Percentiles rank a stretch among this genome's conserved stretches.
These are phyloP conservation scores for Ptychadena robeensis DNA, from an alignment of 2,797 vertebrate genomes.

Conservation along the genomic window DNA sequence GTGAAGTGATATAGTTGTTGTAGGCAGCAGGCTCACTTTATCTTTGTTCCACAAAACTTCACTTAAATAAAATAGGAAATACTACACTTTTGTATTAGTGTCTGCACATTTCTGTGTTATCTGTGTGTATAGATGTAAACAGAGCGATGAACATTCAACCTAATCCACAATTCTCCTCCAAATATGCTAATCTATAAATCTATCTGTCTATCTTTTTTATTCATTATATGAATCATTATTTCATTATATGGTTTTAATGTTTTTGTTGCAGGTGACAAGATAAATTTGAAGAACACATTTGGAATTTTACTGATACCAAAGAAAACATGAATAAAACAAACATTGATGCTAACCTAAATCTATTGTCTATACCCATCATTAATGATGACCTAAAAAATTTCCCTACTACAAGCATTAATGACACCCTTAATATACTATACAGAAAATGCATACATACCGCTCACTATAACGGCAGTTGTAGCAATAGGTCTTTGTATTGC, in stretches of 20 bases:
- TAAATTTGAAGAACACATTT: background rate
- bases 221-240: too few relatives aligned
- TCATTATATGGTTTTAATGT: background rate
- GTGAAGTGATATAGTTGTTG: too few relatives aligned
- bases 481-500: background rate
- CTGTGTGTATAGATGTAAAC: too few relatives aligned
- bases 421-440: background rate
- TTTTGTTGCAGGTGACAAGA: background rate
- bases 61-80: too few relatives aligned
- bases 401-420: constrained; percentile 3
- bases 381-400: too few relatives aligned
- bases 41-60: too few relatives aligned
- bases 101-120: too few relatives aligned
- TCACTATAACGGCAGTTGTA: background rate
- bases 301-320: background rate
- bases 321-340: background rate
- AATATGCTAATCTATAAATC: background rate
- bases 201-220: background rate
- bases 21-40: too few relatives aligned
- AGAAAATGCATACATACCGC: background rate
- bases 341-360: background rate
- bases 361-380: too few relatives aligned
- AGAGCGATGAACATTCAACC: too few relatives aligned
- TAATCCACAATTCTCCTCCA: too few relatives aligned
- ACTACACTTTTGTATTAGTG: too few relatives aligned